Base-by-base conservation (phyloP, 2,113 vertebrate species). In the Probosciger aterrimus region DNA sequence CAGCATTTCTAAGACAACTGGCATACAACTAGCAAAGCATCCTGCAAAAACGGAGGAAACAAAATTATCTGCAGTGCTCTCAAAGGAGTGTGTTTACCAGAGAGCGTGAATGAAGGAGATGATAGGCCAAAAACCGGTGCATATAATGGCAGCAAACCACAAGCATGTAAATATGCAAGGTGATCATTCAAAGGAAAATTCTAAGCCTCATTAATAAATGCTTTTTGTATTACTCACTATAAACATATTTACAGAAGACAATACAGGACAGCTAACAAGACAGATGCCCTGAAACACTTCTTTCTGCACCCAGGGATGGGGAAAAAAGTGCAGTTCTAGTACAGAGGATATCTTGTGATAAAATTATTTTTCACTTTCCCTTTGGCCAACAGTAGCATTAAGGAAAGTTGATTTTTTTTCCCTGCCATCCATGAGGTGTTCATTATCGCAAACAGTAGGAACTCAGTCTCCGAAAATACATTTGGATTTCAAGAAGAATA, bases 401-500 rank as follows among this genome's bases (percentile, higher is more conserved):
- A 82, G 31, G 28, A 93, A 88, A 88, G 85, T 6, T 82, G 78
- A 44, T 71, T 64, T 90, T 76, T 55, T 87, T 23, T 4, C 28
- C 74, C 75, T 80, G 30, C 27, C 41, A 89, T 91, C 65, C 67
- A 82, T 73, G 88, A 95, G 77, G 62, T 88, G 92, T 82, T 96
- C 95, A 85, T 96, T 93, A 87, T 55, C 82, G 28, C 70, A 92
- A 97, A 92, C 75, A 92, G 94, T 81, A 88, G 89, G 71, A 94
- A 86, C 18, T 84, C 76, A 68, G 91, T 96, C 84, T 94, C 88
- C 80, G 91, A 91, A 93, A 94, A 86, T 94, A 91, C 53, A 90
- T 87, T 79, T 93, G 43, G 68, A 86, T 94, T 89, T 92, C 93
- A 94, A 91, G 44, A 96, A 96, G 74, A 93, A 93, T 90, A 95